Evolutionary conservation across 2,113 vertebrate genomes (phyloP).

Genomic region (Nansenia antarctica): DNA sequence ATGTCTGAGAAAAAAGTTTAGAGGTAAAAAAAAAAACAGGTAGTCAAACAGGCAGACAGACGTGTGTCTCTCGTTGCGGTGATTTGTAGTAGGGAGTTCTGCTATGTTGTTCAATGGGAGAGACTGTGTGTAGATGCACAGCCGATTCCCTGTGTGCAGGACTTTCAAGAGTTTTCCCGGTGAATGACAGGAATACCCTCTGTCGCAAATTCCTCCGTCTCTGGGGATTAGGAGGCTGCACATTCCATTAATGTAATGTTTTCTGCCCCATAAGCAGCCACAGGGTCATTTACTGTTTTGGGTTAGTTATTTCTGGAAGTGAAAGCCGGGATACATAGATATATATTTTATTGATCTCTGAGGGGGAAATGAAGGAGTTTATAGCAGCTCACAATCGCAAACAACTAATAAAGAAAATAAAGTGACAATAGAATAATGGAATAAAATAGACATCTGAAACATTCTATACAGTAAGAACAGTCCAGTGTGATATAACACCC

Average conservation of each 20-base stretch:
- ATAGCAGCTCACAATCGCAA: no score
- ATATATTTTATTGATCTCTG: no score
- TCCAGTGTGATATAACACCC: no score
- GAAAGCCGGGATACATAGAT: no score
- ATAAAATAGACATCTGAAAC: no score
- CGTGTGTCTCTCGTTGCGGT: neutral
- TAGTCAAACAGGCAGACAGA: neutral
- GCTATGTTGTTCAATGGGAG: neutral
- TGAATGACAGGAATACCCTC: constrained; percentile 75
- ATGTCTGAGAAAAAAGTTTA: neutral
- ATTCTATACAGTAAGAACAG: no score
- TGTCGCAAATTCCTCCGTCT: constrained; percentile 68
- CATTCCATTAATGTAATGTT: constrained; percentile 71
- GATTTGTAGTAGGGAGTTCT: constrained; percentile 1
- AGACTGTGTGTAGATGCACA: neutral
- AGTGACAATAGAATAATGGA: no score
- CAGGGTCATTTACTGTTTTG: no score
- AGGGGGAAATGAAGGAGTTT: no score
- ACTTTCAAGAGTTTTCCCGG: constrained; percentile 58
- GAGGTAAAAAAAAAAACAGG: constrained; percentile 6
- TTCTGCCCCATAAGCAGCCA: constrained; percentile 26
- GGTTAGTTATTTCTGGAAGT: no score
- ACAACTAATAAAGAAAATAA: no score
- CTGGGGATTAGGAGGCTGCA: constrained; percentile 66
- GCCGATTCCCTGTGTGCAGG: neutral